Evolutionary conservation across 2,113 vertebrate genomes (phyloP), one percentile per base, ranked within the genome.

Genomic region (Odocoileus hemionus): DNA sequence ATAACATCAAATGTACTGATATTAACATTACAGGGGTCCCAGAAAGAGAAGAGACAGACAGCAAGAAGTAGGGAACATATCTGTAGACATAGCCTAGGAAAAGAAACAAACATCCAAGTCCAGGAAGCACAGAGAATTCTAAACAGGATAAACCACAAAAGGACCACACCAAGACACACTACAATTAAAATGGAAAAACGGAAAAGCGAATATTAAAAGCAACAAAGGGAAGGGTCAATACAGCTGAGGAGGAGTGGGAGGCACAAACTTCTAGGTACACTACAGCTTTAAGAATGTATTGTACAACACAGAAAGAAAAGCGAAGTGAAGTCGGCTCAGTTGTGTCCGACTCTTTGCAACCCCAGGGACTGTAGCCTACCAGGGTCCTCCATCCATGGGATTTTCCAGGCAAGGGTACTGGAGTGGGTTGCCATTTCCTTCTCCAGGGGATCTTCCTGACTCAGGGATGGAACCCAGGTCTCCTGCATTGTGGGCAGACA

Each of bases 301-400:
- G 13, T 78, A 78, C 43, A 47, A 28, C 70, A 76, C 36, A 26
- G 36, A 76, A 43, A 76, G 13, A 43, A 45, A 26, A 76, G 36
- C 6, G 17, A n/a, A 67, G 64, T 70, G 64, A 70, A 70, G 64
- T 11, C 4, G 2, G 2, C n/a, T 70, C 19, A 36, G 64, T 70
- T n/a, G 11, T 36, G 9, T 70, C n/a, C 0, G 4, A 36, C n/a
- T 70, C n/a, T 70, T 70, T 23, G n/a, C 0, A 9, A 67, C n/a
- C 64, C 64, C 64, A 36, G 17, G 64, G 64, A 67, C n/a, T 36
- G 17, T 11, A 67, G n/a, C 64, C 64, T 67, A 67, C 64, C 33
- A 67, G 33, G 64, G 17, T 67, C 8, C 33, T 36, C 33, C 33
- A 19, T 67, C 64, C 64, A 67, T 36, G 64, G 64, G 57, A 67